Percentiles rank a stretch among this genome's conserved stretches.
phyloP scores from a whole-genome alignment of 2,113 vertebrate genomes.

The Xiphias gladius region DNA sequence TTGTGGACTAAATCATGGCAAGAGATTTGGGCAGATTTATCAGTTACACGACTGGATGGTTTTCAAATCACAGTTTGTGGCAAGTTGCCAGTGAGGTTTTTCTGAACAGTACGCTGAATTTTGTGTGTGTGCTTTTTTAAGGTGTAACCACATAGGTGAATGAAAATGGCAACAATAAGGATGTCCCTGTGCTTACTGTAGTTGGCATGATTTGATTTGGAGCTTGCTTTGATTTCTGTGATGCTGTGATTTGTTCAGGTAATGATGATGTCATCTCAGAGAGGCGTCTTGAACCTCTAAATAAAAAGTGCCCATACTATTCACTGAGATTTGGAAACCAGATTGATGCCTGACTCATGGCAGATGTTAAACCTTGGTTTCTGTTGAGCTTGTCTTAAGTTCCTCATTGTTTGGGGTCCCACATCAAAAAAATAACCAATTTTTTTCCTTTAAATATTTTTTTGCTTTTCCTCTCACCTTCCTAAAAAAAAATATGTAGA shows the following conservation, averaged over 20 bases:
- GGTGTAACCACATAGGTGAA: not conserved
- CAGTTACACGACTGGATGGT: conserved; percentile 1
- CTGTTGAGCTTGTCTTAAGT: not conserved
- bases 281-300: not conserved
- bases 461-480: not conserved
- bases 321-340: conserved; percentile 8
- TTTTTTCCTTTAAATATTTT: not conserved
- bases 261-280: not conserved
- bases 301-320: not conserved
- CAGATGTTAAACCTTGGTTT: not conserved
- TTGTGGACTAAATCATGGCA: not conserved
- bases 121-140: not conserved
- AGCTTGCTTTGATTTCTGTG: not conserved
- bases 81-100: conserved; percentile 1
- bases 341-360: not conserved
- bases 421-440: not conserved
- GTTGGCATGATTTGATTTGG: not conserved
- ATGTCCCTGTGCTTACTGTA: not conserved
- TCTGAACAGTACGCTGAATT: not conserved
- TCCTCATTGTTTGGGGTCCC: too few species aligned
- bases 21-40: not conserved
- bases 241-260: not conserved
- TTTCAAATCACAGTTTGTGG: not conserved
- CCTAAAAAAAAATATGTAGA: too few species aligned
- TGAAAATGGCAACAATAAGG: not conserved